Conservation (phyloP, 1,140 invertebrate genomes). For the Nixonia krombeini region DNA sequence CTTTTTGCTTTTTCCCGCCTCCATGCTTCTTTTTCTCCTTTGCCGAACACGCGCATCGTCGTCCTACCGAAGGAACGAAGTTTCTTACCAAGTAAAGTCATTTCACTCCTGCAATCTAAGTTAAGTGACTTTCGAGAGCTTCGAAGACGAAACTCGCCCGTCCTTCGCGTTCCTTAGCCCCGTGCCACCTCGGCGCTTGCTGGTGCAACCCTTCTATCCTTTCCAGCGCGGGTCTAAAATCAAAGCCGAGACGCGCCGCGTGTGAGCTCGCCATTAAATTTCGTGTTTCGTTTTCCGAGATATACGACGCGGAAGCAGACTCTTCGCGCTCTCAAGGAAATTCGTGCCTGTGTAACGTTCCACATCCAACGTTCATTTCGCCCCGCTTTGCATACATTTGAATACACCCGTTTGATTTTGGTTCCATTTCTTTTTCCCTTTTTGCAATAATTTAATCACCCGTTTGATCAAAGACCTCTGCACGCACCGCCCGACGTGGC, state of each 20-base stretch:
- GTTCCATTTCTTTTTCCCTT: too few relatives aligned
- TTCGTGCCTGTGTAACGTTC: background rate
- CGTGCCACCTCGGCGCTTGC: conserved; percentile 45
- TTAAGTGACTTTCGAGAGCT: conserved; percentile 72
- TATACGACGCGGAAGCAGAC: conserved; percentile 1
- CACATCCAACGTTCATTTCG: too few relatives aligned
- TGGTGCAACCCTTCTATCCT: conserved; percentile 35
- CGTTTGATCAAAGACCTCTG: too few relatives aligned
- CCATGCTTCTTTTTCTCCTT: conserved; percentile 40
- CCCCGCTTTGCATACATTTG: too few relatives aligned
- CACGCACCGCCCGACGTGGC: too few relatives aligned
- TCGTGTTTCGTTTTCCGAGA: conserved; percentile 23
- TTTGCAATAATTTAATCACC: too few relatives aligned
- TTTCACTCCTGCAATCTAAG: conserved; percentile 71
- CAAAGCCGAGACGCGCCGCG: conserved; percentile 22
- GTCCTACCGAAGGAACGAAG: conserved; percentile 52
- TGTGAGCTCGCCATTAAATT: conserved; percentile 32
- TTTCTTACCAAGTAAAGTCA: conserved; percentile 70
- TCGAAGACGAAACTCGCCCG: conserved; percentile 61
- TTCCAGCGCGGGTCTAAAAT: conserved; percentile 31
- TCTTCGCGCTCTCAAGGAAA: background rate
- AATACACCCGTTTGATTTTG: too few relatives aligned
- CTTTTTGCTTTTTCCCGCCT: conserved; percentile 30
- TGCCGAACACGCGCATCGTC: conserved; percentile 35
- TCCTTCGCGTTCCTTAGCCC: conserved; percentile 29